A percentile compares a stretch with the other conserved stretches of the same genome.
Conservation (phyloP, 2,888 invertebrate genomes). For the Ormyrus pomaceus region DNA sequence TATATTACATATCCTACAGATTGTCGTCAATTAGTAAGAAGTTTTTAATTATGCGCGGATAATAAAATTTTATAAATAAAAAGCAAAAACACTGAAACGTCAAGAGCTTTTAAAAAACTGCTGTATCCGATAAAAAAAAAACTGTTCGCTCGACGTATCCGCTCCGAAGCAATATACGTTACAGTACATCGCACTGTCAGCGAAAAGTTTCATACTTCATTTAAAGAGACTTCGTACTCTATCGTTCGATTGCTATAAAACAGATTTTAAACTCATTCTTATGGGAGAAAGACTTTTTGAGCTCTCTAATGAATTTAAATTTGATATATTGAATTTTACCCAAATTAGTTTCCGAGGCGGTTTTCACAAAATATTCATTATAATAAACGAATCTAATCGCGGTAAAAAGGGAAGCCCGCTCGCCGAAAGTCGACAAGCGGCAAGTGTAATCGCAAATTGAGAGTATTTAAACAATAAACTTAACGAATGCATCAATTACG, state of each 20-base stretch:
- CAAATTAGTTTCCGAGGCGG: no score
- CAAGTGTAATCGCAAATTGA: no score
- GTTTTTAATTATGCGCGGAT: neutral
- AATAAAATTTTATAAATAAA: neutral
- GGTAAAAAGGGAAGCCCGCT: no score
- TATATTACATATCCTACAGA: neutral
- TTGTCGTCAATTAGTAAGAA: neutral
- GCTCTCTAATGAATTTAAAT: no score
- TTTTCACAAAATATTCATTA: no score
- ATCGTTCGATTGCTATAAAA: conserved; percentile 29
- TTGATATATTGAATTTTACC: no score
- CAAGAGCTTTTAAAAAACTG: conserved; percentile 8
- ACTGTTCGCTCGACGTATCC: conserved; percentile 7
- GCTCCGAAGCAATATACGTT: conserved; percentile 22
- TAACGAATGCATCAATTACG: no score
- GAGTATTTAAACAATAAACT: no score
- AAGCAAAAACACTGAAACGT: neutral
- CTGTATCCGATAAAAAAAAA: conserved; percentile 22
- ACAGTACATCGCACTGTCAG: conserved; percentile 33
- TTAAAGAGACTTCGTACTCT: conserved; percentile 23
- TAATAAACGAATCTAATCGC: no score
- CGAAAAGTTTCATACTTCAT: conserved; percentile 48
- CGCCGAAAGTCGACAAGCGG: no score
- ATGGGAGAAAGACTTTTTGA: neutral
- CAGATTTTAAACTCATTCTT: conserved; percentile 31